These are phyloP conservation scores for Rhagium mordax DNA, from an alignment of 2,888 invertebrate genomes.

Conservation along the genomic window DNA sequence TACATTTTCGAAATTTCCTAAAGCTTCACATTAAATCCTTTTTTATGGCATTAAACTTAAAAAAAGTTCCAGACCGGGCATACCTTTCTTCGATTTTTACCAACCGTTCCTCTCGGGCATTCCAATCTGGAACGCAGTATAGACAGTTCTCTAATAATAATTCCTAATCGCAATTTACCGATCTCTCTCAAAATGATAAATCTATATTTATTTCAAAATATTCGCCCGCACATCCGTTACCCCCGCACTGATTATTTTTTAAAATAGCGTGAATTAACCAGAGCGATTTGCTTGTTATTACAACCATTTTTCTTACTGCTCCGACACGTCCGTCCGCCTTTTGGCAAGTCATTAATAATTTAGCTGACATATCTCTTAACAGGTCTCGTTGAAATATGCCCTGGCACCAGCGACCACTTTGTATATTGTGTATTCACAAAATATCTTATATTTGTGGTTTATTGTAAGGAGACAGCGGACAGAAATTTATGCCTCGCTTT, in stretches of 20 bases:
- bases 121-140: too few species aligned
- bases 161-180: too few species aligned
- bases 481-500: background rate
- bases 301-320: conserved; percentile 5
- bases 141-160: too few species aligned
- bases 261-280: background rate
- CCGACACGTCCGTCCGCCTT: background rate
- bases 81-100: too few species aligned
- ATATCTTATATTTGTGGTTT: too few species aligned
- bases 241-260: background rate
- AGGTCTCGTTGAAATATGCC: background rate
- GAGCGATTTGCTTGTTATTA: background rate
- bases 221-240: background rate
- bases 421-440: background rate
- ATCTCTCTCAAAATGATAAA: too few species aligned
- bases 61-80: too few species aligned
- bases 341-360: conserved; percentile 14
- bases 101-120: too few species aligned
- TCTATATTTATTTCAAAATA: background rate
- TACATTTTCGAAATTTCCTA: too few species aligned
- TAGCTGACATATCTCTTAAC: conserved; percentile 6
- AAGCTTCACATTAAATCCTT: too few species aligned
- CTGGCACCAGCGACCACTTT: background rate
- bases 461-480: background rate
- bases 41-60: too few species aligned